Conservation (phyloP, 1,140 invertebrate genomes). For the Brachionus koreanus region DNA sequence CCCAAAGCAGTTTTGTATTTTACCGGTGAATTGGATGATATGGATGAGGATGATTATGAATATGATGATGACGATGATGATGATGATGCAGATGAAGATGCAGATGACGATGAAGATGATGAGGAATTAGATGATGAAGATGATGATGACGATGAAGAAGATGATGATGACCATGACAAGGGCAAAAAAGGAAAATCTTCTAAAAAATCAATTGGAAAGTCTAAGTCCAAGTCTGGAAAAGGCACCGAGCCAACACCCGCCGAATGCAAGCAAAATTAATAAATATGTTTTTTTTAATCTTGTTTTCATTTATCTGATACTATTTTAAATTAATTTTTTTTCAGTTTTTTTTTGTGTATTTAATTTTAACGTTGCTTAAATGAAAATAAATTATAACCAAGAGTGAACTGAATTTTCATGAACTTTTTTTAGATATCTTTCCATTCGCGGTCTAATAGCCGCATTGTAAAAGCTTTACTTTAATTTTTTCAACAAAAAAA, state of each 20-base stretch:
- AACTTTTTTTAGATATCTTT: background rate
- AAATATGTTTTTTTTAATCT: background rate
- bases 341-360: slow-evolving; percentile 19
- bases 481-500: background rate
- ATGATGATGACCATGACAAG: background rate
- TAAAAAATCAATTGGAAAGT: slow-evolving; percentile 20
- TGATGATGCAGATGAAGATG: slow-evolving; percentile 43
- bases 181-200: background rate
- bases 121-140: slow-evolving; percentile 31
- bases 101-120: slow-evolving; percentile 38
- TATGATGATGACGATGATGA: slow-evolving; percentile 51
- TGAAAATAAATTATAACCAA: slow-evolving; percentile 20
- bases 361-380: background rate
- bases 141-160: slow-evolving; percentile 6
- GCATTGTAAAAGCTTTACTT: no score
- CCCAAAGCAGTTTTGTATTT: slow-evolving; percentile 87
- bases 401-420: background rate
- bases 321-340: slow-evolving; percentile 35
- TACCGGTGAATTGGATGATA: slow-evolving; percentile 65
- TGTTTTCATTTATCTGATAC: background rate
- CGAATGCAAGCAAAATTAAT: slow-evolving; percentile 46
- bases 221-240: slow-evolving; percentile 18
- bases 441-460: slow-evolving; percentile 7
- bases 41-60: slow-evolving; percentile 50
- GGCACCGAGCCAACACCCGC: slow-evolving; percentile 37